These are phyloP conservation scores for Drosophila heteroneura DNA, from an alignment of 2,888 invertebrate genomes.

Conservation along the genomic window DNA sequence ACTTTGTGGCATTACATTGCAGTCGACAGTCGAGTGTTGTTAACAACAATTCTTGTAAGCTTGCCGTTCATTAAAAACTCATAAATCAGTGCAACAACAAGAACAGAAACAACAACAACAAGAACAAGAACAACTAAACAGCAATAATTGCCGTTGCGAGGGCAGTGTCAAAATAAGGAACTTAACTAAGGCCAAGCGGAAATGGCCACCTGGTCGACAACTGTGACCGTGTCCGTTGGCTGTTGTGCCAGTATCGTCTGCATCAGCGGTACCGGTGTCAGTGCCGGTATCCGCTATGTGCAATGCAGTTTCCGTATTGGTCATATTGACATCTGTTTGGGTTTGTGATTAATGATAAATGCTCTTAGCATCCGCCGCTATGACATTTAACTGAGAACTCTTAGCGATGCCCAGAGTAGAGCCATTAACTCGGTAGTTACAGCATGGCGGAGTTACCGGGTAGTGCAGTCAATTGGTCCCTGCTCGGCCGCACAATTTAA, in stretches of 20 bases:
- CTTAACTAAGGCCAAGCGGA: conserved; percentile 42
- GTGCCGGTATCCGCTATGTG: conserved; percentile 31
- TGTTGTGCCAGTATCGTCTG: conserved; percentile 27
- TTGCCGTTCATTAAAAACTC: conserved; percentile 81
- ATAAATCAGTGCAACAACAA: conserved; percentile 71
- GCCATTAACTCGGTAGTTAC: conserved; percentile 58
- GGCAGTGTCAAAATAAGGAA: conserved; percentile 66
- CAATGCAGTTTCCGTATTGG: conserved; percentile 65
- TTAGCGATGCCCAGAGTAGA: conserved; percentile 33
- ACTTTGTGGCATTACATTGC: conserved; percentile 52
- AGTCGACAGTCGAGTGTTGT: conserved; percentile 59
- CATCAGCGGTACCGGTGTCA: conserved; percentile 20
- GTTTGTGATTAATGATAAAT: conserved; percentile 79
- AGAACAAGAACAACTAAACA: conserved; percentile 29
- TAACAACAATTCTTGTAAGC: conserved; percentile 80
- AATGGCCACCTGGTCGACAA: conserved; percentile 58
- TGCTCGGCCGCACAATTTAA: conserved; percentile 74
- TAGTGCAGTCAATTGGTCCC: conserved; percentile 35
- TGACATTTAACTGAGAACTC: conserved; percentile 64
- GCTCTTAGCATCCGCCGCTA: conserved; percentile 74
- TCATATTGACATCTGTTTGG: conserved; percentile 73
- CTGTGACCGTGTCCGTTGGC: conserved; percentile 19
- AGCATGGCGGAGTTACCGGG: conserved; percentile 7
- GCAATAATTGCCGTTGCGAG: conserved; percentile 71
- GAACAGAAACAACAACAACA: conserved; percentile 27